These are phyloP conservation scores for Hypercompe scribonia DNA, from an alignment of 2,888 invertebrate genomes.

Conservation along the genomic window DNA sequence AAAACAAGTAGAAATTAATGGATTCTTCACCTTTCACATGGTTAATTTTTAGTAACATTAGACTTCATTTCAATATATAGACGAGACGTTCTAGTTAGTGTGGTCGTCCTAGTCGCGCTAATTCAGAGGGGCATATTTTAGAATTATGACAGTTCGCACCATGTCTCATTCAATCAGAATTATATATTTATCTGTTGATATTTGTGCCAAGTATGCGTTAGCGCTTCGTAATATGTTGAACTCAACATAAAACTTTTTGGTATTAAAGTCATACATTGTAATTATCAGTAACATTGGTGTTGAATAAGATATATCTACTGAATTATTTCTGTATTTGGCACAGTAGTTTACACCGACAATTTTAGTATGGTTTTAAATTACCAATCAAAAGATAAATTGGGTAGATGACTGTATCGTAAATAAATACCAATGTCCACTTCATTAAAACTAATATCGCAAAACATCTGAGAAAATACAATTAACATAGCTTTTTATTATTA, in stretches of 20 bases:
- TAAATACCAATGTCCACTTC: no score
- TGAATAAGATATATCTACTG: background rate
- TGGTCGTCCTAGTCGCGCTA: background rate
- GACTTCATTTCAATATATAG: background rate
- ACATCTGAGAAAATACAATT: no score
- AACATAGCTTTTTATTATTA: no score
- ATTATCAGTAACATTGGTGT: background rate
- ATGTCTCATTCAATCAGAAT: slow-evolving; percentile 44
- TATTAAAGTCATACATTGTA: background rate
- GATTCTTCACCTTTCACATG: no score
- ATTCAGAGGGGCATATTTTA: slow-evolving; percentile 6
- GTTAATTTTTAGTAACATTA: background rate
- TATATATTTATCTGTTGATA: slow-evolving; percentile 32
- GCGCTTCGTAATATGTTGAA: slow-evolving; percentile 9
- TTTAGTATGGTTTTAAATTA: no score
- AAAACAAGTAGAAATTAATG: background rate
- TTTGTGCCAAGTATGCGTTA: slow-evolving; percentile 35
- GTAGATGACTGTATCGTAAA: no score
- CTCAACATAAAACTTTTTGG: background rate
- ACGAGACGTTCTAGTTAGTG: background rate
- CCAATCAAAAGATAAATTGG: no score
- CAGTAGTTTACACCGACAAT: no score
- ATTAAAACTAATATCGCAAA: no score
- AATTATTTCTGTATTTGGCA: background rate
- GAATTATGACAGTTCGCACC: slow-evolving; percentile 22